Base-by-base conservation (phyloP, 2,797 vertebrate species). In the Benthosema pterotum region DNA sequence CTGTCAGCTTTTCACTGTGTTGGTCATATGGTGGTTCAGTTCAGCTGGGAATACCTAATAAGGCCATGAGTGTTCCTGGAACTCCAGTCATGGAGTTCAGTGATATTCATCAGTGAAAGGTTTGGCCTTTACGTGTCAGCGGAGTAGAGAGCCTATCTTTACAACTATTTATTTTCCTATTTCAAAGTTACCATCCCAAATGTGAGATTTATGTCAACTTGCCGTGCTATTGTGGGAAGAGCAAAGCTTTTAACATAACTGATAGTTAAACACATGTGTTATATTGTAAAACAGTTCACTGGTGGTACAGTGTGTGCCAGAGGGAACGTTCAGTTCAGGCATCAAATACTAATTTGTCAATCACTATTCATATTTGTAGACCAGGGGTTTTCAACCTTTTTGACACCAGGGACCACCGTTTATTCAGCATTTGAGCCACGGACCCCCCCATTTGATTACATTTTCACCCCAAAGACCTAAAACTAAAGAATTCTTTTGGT, bases 31-130 rank as follows among this genome's bases (percentile, higher is more conserved):
- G 4, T 42, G 43, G n/a, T 11, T 8, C 25, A 13, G 45, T 17
- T n/a, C 47, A 63, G 59, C n/a, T 52, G 9, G 11, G 28, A 5
- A 19, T 38, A 28, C 50, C 52, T 38, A 60, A 51, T 63, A 51
- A 70, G 17, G 25, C 45, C 42, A 49, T 71, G 14, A 57, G 8
- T 32, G 43, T 46, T 14, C 5, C 22, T 19, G n/a, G 54, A 18
- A 8, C 43, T 28, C 11, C 5, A 25, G n/a, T 18, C 12, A 38
- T 18, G 19, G 11, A 9, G 9, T 49, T 8, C 50, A 11, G 11
- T 22, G 5, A 49, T 52, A 15, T 16, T 15, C 42, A 11, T 38
- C 28, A 55, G 8, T 38, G 17, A 38, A 9, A 32, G 43, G 58
- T 14, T n/a, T 60, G 18, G 59, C 49, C 38, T 19, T 25, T 25